A percentile compares a stretch with the other conserved stretches of the same genome.
Conservation (phyloP, 1,140 invertebrate species). For the Matsumurasca onukii region DNA sequence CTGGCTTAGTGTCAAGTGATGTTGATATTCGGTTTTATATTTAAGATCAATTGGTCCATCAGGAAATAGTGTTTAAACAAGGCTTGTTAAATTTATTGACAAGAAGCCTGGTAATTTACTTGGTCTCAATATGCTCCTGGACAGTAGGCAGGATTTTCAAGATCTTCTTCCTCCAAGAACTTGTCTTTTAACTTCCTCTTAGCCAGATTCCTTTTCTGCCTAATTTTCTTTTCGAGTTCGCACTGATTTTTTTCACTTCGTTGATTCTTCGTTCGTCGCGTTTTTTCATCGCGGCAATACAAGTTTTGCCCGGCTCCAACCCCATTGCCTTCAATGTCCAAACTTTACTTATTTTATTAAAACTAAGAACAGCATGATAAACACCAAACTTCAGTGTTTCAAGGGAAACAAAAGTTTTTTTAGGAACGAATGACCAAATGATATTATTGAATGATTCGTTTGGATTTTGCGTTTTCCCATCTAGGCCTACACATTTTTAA, state of each 20-base stretch:
- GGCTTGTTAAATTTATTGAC: no score
- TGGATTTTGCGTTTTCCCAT: conserved; percentile 3
- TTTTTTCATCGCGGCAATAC: not conserved
- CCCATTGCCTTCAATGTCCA: not conserved
- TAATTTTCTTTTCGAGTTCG: not conserved
- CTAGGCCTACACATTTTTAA: not conserved
- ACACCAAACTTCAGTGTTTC: not conserved
- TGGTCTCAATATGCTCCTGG: not conserved
- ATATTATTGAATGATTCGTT: not conserved
- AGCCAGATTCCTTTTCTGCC: not conserved
- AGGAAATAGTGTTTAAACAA: no score
- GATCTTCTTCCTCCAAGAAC: not conserved
- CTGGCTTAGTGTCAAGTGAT: no score
- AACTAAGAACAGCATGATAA: not conserved
- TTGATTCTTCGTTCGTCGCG: not conserved
- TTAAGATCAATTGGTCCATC: no score
- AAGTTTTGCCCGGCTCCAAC: not conserved
- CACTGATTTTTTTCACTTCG: not conserved
- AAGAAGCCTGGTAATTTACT: no score
- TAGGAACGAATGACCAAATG: not conserved
- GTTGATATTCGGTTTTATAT: no score
- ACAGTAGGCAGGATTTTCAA: not conserved
- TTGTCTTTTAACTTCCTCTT: not conserved
- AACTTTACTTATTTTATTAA: not conserved
- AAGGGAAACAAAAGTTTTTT: not conserved